Base-by-base conservation (phyloP, 1,140 invertebrate species). In the Geopemphigus sp. region DNA sequence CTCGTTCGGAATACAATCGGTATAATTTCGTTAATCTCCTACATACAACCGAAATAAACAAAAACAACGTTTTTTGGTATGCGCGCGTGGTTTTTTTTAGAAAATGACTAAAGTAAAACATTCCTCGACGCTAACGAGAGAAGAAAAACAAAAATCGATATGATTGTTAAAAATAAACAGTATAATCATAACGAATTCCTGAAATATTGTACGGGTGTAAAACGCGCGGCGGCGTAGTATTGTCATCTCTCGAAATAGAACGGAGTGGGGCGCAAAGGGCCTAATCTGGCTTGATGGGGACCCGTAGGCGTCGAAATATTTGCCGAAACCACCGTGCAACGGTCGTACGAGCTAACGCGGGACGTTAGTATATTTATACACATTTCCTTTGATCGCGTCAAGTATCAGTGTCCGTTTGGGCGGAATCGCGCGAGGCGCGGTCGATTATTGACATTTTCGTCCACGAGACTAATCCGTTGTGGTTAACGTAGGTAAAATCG, bases 201-300 rank as follows among this genome's bases (percentile, higher is more conserved):
- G 57, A 78, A 78, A 78, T 63, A 78, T 63, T 63, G 56, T 29
- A 61, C 39, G 74, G 39, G 54, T 78, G 12, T 19, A 47, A 26
- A 39, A 57, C 54, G 45, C 26, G 29, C 53, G 24, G 24, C 29
- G 56, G 24, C 47, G 15, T 54, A 26, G n/a, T 53, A 59, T 78
- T 78, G 74, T 78, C 74, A 78, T 78, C 39, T 78, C 74, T 78
- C 61, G 74, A 78, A 78, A 78, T 78, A 78, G 74, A 78, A 32
- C 39, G 74, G 56, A 78, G 74, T 78, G 74, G 74, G 56, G 74
- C 74, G 74, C 73, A 78, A 61, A 78, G 74, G 74, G 74, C 74
- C 74, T 63, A 63, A 63, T 76, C 54, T 63, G 74, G 74, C 57
- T 26, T 22, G 54, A 26, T 15, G n/a, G 53, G 53, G 14, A 14